phyloP scores from a whole-genome alignment of 2,797 vertebrate genomes.

The Rhinophrynus dorsalis region DNA sequence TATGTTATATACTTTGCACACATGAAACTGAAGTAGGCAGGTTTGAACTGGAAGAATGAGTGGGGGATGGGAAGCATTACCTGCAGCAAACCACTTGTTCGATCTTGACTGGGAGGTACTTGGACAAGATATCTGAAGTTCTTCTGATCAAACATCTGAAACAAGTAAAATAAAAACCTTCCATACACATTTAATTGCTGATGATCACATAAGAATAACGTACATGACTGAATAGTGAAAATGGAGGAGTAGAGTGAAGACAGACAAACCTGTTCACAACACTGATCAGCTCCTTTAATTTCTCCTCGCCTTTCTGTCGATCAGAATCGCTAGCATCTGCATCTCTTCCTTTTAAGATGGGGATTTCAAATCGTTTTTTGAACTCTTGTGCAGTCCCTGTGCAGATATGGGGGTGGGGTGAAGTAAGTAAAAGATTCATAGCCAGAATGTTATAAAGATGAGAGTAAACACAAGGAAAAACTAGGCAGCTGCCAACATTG shows the following conservation, averaged over 20 bases:
- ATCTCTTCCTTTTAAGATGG: conserved; percentile 92
- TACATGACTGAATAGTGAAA: neutral
- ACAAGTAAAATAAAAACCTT: neutral
- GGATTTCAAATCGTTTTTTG: conserved; percentile 92
- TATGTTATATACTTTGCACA: no score
- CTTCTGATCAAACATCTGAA: conserved; percentile 92
- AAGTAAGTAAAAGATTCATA: no score
- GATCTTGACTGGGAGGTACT: conserved; percentile 96
- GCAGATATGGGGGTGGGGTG: neutral
- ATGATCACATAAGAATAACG: no score
- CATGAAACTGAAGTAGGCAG: no score
- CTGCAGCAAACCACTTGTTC: conserved; percentile 97
- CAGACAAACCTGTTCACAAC: conserved; percentile 85
- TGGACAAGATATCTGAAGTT: conserved; percentile 95
- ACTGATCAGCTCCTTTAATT: conserved; percentile 87
- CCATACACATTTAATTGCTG: neutral
- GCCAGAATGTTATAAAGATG: no score
- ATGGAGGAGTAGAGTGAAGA: neutral
- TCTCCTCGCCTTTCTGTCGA: conserved; percentile 83
- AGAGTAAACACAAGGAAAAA: no score
- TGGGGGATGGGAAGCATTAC: conserved; percentile 67
- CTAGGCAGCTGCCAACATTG: no score
- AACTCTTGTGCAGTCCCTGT: conserved; percentile 94
- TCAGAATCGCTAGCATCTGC: conserved; percentile 86
- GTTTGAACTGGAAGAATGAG: no score